Conservation (phyloP, 2,888 invertebrate genomes). For the Apamea monoglypha region DNA sequence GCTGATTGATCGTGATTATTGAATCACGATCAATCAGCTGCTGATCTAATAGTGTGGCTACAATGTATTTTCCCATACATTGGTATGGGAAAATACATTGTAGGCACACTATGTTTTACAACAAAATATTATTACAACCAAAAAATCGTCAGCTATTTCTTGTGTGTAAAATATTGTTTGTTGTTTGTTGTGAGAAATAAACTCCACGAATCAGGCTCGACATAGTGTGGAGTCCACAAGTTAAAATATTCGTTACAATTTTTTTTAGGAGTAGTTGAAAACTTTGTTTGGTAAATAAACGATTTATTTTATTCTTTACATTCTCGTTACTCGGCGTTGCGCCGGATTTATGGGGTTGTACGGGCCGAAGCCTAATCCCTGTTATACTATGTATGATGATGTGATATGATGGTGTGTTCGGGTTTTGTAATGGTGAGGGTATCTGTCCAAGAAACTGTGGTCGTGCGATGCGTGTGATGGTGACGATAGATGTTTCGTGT, state of each 20-base stretch:
- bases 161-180: no score
- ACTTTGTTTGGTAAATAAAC: not conserved
- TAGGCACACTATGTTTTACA: no score
- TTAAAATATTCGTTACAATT: not conserved
- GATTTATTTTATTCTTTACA: not conserved
- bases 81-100: no score
- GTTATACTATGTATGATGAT: not conserved
- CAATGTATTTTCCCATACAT: no score
- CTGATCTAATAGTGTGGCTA: no score
- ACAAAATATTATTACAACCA: not conserved
- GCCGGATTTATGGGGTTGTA: not conserved
- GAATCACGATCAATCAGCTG: no score
- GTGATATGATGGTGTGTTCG: no score
- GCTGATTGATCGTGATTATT: not conserved
- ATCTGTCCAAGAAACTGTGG: not conserved
- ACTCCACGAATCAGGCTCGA: not conserved
- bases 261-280: not conserved
- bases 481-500: not conserved
- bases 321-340: not conserved
- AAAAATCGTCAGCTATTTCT: no score
- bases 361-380: not conserved
- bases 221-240: not conserved
- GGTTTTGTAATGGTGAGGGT: not conserved
- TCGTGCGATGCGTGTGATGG: no score
- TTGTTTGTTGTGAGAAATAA: no score